Percentiles rank a stretch among this genome's conserved stretches.
phyloP scores from a whole-genome alignment of 2,888 invertebrate genomes.

The Steromphala cineraria region DNA sequence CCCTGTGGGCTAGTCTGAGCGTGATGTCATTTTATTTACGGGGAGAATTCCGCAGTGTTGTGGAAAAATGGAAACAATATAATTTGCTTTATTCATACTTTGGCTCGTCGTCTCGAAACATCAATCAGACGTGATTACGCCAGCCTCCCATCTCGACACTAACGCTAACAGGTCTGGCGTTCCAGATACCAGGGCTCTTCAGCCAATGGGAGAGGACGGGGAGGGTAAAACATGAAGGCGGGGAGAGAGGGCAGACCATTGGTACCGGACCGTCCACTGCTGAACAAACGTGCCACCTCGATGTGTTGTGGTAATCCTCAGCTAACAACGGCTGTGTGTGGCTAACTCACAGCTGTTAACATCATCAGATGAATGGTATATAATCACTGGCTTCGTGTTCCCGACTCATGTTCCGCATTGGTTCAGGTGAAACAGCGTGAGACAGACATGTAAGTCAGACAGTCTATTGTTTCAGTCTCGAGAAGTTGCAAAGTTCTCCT shows the following conservation, averaged over 20 bases:
- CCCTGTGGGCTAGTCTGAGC: not conserved
- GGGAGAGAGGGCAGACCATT: not conserved
- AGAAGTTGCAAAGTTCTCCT: no score
- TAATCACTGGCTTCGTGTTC: not conserved
- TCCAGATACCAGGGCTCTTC: not conserved
- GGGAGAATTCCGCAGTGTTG: not conserved
- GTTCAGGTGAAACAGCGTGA: no score
- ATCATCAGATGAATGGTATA: not conserved
- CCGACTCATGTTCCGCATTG: not conserved
- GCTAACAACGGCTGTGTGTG: not conserved
- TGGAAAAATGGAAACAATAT: not conserved
- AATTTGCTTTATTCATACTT: not conserved
- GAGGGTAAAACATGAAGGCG: slow-evolving; percentile 6
- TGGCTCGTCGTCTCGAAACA: not conserved
- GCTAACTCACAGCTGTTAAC: not conserved
- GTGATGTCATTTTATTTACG: not conserved
- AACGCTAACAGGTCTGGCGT: not conserved
- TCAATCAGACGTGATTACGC: not conserved
- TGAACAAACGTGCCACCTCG: no score
- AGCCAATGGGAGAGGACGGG: not conserved
- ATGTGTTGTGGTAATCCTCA: not conserved
- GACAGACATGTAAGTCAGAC: no score
- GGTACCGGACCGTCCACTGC: not conserved
- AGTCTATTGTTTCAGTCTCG: no score
- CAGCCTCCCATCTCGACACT: not conserved